Conservation (phyloP, 1,140 invertebrate genomes). For the Cotesia typhae region DNA sequence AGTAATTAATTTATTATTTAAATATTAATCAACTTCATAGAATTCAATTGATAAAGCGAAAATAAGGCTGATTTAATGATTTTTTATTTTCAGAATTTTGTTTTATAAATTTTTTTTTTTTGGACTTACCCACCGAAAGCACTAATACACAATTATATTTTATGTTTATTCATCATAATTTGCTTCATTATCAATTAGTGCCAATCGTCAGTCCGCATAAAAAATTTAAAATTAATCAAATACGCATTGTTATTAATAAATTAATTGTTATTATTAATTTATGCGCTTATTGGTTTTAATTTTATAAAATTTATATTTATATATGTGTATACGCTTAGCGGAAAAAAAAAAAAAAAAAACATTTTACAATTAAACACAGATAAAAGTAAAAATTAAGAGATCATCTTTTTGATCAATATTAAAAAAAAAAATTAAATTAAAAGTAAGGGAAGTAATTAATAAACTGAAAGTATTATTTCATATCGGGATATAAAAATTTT, state of each 20-base stretch:
- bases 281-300: slow-evolving; percentile 20
- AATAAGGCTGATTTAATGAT: slow-evolving; percentile 11
- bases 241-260: neutral
- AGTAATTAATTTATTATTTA: slow-evolving; percentile 15
- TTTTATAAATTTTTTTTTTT: neutral
- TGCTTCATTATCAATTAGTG: no score
- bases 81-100: neutral
- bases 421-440: slow-evolving; percentile 13
- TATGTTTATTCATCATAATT: no score
- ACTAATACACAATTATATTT: no score
- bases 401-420: neutral
- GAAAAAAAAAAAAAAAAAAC: slow-evolving; percentile 2
- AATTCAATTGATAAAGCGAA: slow-evolving; percentile 10
- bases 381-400: no score
- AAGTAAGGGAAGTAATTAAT: neutral
- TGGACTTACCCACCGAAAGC: neutral
- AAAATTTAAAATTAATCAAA: neutral
- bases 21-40: neutral
- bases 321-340: slow-evolving; percentile 16
- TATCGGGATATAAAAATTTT: slow-evolving; percentile 46
- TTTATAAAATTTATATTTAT: slow-evolving; percentile 11
- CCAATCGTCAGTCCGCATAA: neutral
- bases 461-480: slow-evolving; percentile 22
- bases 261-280: slow-evolving; percentile 7
- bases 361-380: neutral